Evolutionary conservation across 2,888 invertebrate genomes (phyloP).

Genomic region (Melitaea athalia): DNA sequence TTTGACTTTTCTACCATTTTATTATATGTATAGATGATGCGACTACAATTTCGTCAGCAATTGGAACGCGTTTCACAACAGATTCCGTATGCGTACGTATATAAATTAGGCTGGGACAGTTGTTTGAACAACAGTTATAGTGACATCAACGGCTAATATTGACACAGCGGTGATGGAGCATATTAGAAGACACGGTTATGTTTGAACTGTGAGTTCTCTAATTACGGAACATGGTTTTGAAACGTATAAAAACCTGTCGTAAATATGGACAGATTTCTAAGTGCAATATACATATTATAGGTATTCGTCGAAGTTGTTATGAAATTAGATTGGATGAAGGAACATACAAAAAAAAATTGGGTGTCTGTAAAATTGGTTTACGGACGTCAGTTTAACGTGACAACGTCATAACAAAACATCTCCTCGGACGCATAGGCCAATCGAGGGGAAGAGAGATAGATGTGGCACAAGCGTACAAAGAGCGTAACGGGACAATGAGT

Average conservation of each 20-base stretch:
- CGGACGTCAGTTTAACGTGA: too few species aligned
- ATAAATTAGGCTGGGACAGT: constrained; percentile 68
- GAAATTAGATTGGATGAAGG: too few species aligned
- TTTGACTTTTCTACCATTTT: too few species aligned
- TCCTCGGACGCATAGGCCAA: too few species aligned
- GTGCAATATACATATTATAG: background rate
- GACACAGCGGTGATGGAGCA: constrained; percentile 61
- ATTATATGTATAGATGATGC: too few species aligned
- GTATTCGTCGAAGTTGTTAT: too few species aligned
- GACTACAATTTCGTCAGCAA: constrained; percentile 8
- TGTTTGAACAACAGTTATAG: constrained; percentile 66
- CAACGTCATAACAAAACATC: too few species aligned
- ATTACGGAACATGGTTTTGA: constrained; percentile 50
- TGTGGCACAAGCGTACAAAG: too few species aligned
- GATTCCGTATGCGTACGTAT: constrained; percentile 51
- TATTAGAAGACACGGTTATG: constrained; percentile 46
- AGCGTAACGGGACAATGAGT: too few species aligned
- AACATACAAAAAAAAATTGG: too few species aligned
- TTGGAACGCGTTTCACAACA: constrained; percentile 27
- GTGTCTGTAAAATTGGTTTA: too few species aligned
- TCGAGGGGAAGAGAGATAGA: too few species aligned
- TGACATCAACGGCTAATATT: constrained; percentile 61
- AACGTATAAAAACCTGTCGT: background rate
- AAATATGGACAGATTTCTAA: background rate
- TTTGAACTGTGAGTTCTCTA: constrained; percentile 58